phyloP scores from a whole-genome alignment of 2,797 vertebrate genomes.

The Sebastes variabilis region DNA sequence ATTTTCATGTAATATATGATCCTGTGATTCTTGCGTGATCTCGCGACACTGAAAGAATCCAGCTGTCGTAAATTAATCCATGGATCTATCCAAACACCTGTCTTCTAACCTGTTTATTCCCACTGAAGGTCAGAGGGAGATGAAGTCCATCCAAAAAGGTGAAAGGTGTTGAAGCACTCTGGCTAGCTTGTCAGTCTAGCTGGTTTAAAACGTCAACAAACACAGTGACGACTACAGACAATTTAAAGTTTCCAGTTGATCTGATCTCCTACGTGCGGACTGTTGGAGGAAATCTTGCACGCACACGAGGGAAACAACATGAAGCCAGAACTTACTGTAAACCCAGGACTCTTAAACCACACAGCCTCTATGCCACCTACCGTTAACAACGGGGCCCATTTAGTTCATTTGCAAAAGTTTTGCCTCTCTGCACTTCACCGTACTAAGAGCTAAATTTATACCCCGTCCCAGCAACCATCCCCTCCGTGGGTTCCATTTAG shows the following conservation, averaged over 20 bases:
- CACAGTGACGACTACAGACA: background rate
- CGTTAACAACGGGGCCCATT: background rate
- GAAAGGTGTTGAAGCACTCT: background rate
- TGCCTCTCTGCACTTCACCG: background rate
- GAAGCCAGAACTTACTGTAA: background rate
- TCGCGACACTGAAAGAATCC: background rate
- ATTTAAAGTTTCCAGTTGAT: constrained; percentile 4
- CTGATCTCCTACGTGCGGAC: background rate
- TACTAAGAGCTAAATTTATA: background rate
- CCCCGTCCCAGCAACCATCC: too few species aligned
- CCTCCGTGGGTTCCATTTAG: background rate
- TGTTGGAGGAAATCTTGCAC: background rate
- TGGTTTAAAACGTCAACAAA: background rate
- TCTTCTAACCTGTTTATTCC: background rate
- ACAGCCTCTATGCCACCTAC: background rate
- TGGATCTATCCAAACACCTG: background rate
- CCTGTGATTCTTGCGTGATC: too few species aligned
- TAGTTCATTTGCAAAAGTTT: background rate
- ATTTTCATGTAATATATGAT: background rate
- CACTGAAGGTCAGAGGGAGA: constrained; percentile 4
- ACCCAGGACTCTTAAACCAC: background rate
- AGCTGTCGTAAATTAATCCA: background rate
- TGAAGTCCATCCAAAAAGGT: background rate
- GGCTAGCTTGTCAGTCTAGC: background rate
- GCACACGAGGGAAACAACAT: background rate